Base-by-base conservation (phyloP, 2,113 vertebrate species). In the Oryzias curvinotus region DNA sequence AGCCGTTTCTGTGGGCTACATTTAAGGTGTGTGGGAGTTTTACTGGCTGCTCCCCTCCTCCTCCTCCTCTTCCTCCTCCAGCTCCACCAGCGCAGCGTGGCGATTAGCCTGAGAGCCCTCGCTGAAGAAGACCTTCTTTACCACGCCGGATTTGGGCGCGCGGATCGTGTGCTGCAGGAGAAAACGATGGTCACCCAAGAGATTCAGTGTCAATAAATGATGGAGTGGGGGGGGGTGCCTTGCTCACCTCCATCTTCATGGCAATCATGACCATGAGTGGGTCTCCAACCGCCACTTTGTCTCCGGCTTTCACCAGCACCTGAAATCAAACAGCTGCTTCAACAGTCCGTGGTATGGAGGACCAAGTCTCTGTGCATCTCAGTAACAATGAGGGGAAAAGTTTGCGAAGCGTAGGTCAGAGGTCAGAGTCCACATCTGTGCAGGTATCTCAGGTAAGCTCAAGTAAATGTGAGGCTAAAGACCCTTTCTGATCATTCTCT, bases 201-300 rank as follows among this genome's bases (percentile, higher is more conserved):
- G 12, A 23, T 23, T 23, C 21, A 2, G 64, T 17, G 23, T 13
- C 46, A 18, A 45, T 45, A 61, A 18, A 46, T 50, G 8, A 56
- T 44, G 56, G 28, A 23, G 53, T 19, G 45, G 21, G 51, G 3
- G 5, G 14, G 49, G 18, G 12, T 18, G 45, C n/a, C 8, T 52
- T 3, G 0, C 92, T 89, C 68, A 98, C 97, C 95, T 98, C 97
- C 97, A 99, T 99, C 88, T 99, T 99, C 97, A 99, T 99, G 68
- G 96, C 96, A n/a, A 92, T 95, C 97, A 99, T 98, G 52, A 99
- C 94, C 93, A 99, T 89, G 4, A 99, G 87, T 4, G 95, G 84
- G 55, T 98, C 96, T 84, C 96, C 96, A 25, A 75, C 80, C 63
- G 92, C 85, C 17, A 99, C 96, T 53, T 62, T 88, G 85, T 98